phyloP scores from a whole-genome alignment of 2,797 vertebrate genomes.

The Australoheros facetus region DNA sequence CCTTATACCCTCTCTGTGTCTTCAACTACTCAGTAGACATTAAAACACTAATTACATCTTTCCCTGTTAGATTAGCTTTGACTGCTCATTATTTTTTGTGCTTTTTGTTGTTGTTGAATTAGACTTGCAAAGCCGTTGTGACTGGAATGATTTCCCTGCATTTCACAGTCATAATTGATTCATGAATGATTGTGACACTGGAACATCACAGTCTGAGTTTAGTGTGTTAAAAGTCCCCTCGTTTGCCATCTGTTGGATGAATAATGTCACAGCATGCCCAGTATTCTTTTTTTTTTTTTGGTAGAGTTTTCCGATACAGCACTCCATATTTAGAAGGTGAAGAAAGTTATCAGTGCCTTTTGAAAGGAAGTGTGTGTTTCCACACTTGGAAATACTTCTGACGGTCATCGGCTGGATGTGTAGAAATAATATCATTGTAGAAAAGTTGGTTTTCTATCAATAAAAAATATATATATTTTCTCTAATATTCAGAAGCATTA shows the following conservation, averaged over 20 bases:
- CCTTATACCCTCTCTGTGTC: not conserved
- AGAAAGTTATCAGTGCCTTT: not conserved
- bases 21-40: not conserved
- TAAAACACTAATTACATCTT: not conserved
- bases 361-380: not conserved
- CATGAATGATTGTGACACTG: not conserved
- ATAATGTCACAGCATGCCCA: not conserved
- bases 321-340: not conserved
- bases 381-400: not conserved
- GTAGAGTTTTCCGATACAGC: not conserved
- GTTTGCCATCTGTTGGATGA: constrained; percentile 43
- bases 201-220: not conserved
- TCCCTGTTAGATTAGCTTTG: not conserved
- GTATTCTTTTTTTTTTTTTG: not conserved
- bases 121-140: not conserved
- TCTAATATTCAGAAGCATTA: too few species aligned
- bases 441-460: too few species aligned
- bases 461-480: too few species aligned
- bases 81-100: not conserved
- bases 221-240: not conserved
- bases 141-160: not conserved
- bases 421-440: not conserved
- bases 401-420: too few species aligned
- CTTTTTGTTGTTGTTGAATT: not conserved
- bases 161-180: not conserved